Evolutionary conservation across 2,888 invertebrate genomes (phyloP), one percentile per base, ranked within the genome.

Genomic region (Troglohyphantes excavatus): DNA sequence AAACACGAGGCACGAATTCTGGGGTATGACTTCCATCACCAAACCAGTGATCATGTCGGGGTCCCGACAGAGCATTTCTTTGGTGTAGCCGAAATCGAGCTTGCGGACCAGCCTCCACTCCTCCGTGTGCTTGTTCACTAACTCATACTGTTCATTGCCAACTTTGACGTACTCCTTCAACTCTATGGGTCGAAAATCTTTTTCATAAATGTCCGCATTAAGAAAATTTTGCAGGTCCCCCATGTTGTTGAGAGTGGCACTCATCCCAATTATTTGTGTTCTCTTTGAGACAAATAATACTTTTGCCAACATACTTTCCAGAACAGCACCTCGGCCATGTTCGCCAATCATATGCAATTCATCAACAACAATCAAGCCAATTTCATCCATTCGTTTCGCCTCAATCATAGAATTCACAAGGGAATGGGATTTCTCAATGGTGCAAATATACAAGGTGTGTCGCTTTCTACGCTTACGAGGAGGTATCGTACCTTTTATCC

Each of bases 191-290:
- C 99, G 95, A 94, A 99, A 99, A 93, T 98, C 95, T 86, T 96
- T 95, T 17, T 96, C 95, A 93, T 96, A 99, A 17, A 97, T 94
- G 76, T 97, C 96, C 0, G 98, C 94, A 78, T 96, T 95, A 1
- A 99, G 94, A 94, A 98, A 99, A 81, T 93, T 92, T 0, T 96
- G 95, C 65, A 99, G 93, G 93, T 98, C 97, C 0, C 95, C 93
- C 81, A 98, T 94, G 94, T 99, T 99, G 87, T 97, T 98, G 92
- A 99, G 96, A 0, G 99, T 99, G 0, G 99, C 99, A 93, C 98
- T 98, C 98, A 99, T 99, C 26, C 98, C 98, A 21, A 99, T 95
- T 87, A 99, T 96, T 93, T 98, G 98, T 90, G 97, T 96, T 84
- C 94, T 94, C 33, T 79, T 73, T 39, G 84, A 67, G 26, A 67